Conservation (phyloP, 2,113 vertebrate genomes). For the Hepsetus odoe region DNA sequence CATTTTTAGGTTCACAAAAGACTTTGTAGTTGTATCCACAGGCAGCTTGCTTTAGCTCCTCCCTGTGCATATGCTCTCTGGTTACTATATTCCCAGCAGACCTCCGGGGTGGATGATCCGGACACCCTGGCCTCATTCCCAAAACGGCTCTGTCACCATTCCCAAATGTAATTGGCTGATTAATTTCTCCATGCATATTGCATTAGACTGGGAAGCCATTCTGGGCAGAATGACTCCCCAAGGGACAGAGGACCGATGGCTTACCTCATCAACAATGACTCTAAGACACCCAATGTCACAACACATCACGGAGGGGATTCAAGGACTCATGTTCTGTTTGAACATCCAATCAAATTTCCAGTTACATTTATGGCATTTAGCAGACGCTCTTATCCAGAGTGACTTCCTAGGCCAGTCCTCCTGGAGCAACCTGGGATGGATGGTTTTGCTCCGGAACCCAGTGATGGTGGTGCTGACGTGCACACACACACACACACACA, state of each 20-base stretch:
- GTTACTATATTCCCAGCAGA: conserved; percentile 11
- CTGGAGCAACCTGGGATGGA: too few relatives aligned
- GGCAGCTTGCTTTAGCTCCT: neutral
- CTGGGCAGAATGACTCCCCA: neutral
- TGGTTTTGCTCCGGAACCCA: too few relatives aligned
- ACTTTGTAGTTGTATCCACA: neutral
- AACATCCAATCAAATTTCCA: too few relatives aligned
- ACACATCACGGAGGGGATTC: neutral
- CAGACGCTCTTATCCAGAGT: too few relatives aligned
- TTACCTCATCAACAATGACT: conserved; percentile 18
- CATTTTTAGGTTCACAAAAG: neutral
- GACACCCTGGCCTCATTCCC: conserved; percentile 6
- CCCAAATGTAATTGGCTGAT: conserved; percentile 40
- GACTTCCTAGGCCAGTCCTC: too few relatives aligned
- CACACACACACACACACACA: neutral
- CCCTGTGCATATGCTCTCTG: neutral
- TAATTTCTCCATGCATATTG: conserved; percentile 42
- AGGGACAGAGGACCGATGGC: neutral
- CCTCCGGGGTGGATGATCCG: neutral
- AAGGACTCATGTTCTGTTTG: too few relatives aligned
- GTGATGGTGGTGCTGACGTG: too few relatives aligned
- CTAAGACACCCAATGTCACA: conserved; percentile 2
- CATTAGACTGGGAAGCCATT: conserved; percentile 8
- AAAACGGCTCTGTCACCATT: conserved; percentile 14
- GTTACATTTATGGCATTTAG: too few relatives aligned